phyloP scores from a whole-genome alignment of 1,140 invertebrate species.

The Microplitis demolitor region DNA sequence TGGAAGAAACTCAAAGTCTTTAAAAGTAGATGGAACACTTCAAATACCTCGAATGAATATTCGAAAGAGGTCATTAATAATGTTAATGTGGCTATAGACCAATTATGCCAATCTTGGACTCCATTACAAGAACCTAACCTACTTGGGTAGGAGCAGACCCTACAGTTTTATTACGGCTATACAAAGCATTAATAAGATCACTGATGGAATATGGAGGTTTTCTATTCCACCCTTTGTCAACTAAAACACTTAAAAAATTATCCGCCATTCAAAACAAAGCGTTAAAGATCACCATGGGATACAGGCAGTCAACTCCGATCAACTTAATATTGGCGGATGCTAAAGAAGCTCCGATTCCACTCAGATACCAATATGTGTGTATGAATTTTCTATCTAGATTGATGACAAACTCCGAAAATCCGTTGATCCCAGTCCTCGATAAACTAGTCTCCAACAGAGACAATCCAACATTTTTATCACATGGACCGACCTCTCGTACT shows the following conservation, averaged over 20 bases:
- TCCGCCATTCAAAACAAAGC: no score
- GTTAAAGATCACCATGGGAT: no score
- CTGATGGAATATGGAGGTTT: not conserved
- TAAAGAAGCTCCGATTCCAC: no score
- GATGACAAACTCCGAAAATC: not conserved
- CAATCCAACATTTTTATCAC: not conserved
- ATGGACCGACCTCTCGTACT: not conserved
- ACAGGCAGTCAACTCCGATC: no score
- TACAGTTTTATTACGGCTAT: not conserved
- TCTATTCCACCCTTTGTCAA: not conserved
- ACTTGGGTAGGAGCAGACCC: not conserved
- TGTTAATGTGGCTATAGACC: not conserved
- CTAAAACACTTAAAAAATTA: no score
- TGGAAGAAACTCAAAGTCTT: constrained; percentile 16
- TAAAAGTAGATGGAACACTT: not conserved
- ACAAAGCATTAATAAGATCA: not conserved
- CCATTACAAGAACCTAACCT: not conserved
- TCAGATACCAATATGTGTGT: no score
- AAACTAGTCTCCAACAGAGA: not conserved
- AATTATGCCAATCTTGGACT: not conserved
- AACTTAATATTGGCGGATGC: no score
- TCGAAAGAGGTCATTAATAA: not conserved
- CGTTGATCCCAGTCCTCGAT: not conserved
- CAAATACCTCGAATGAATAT: not conserved
- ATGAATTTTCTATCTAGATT: no score